These are phyloP conservation scores for Ichneumon xanthorius DNA, from an alignment of 2,888 invertebrate species.

Conservation along the genomic window DNA sequence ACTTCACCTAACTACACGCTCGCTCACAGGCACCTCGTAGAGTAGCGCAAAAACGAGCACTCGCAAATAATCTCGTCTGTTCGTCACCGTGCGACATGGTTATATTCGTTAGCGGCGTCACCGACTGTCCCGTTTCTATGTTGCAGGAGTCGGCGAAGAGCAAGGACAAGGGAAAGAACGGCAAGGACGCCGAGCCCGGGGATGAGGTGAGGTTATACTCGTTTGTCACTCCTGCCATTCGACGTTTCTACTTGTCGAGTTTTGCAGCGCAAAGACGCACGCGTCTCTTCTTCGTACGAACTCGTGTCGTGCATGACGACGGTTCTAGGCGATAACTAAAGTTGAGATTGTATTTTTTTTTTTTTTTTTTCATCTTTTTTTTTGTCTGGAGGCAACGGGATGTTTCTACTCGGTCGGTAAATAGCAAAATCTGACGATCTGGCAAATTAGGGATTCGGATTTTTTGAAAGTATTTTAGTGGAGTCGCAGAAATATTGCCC, in stretches of 20 bases:
- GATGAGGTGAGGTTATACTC: conserved; percentile 84
- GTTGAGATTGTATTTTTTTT: not conserved
- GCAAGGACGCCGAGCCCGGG: conserved; percentile 82
- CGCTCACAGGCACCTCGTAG: conserved; percentile 2
- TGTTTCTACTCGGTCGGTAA: not conserved
- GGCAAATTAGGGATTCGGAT: too few species aligned
- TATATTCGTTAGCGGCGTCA: conserved; percentile 22
- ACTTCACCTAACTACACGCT: conserved; percentile 54
- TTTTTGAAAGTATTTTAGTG: not conserved
- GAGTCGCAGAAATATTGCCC: not conserved
- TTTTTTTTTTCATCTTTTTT: not conserved
- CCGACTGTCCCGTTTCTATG: conserved; percentile 58
- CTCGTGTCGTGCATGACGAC: not conserved
- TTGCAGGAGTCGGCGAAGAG: conserved; percentile 83
- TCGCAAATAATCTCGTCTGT: not conserved
- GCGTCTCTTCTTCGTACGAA: conserved; percentile 36
- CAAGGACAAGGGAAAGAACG: conserved; percentile 84
- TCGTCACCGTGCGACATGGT: not conserved
- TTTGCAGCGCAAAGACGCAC: not conserved
- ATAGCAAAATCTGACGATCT: too few species aligned
- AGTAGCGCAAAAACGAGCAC: conserved; percentile 14
- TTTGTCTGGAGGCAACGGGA: not conserved
- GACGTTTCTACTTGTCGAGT: conserved; percentile 8
- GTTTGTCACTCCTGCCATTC: conserved; percentile 57
- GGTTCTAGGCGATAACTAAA: not conserved